Evolutionary conservation across 2,797 vertebrate genomes (phyloP), one percentile per base, ranked within the genome.

Genomic region (Sitta carolinensis): DNA sequence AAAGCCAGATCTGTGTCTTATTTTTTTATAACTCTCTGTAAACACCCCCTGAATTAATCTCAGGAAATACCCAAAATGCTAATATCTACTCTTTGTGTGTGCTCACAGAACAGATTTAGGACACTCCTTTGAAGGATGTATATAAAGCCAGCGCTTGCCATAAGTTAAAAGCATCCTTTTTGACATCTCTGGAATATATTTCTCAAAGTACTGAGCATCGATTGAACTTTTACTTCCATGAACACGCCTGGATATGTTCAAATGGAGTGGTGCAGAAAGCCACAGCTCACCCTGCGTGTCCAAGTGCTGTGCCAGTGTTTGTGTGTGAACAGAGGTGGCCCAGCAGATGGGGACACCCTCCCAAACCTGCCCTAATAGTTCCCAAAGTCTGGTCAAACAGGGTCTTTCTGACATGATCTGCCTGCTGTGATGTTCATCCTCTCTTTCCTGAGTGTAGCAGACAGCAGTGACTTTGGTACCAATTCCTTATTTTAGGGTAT

Each of bases 41-140:
- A 91, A 82, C 27, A 36, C 13, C 32, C 38, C 69, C 17, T 2
- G 29, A 79, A 87, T 79, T 73, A 94, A 59, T 84, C 67, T 63
- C 70, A 77, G 68, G 90, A 86, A 94, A 82, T 82, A 89, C 18
- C 70, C 92, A 55, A 84, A 87, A 87, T 84, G 50, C 61, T 90
- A 85, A 61, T 80, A 64, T 32, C 64, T 36, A 19, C 51, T 73
- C 63, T 76, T 50, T 47, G 45, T 79, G 40, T 67, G 34, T 16
- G 51, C 70, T 92, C 64, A 61, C 45, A 72, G 77, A 87, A 76
- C 77, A 89, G 63, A 93, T 89, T 95, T 74, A 80, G 86, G 84
- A 52, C 70, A 68, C 22, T 82, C 64, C 54, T 45, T 92, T 90
- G 90, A 87, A 76, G 57, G 47, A 73, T 76, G 51, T 58, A n/a